Evolutionary conservation across 2,888 invertebrate species (phyloP).

Genomic region (Pogonocherus hispidulus): DNA sequence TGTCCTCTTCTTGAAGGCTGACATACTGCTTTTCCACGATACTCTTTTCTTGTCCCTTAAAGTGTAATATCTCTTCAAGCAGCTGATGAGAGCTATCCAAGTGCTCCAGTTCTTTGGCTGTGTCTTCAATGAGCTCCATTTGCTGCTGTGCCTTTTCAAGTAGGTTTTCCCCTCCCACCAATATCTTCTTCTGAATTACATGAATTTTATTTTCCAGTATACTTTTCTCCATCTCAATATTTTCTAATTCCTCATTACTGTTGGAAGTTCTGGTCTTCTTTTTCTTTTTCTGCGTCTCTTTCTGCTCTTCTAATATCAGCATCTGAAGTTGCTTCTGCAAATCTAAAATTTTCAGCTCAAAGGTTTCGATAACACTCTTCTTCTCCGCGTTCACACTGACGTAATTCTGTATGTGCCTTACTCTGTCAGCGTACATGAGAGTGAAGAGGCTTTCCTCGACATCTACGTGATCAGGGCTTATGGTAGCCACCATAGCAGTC

Average conservation of each 20-base stretch:
- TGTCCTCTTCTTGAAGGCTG: slow-evolving; percentile 91
- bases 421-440: slow-evolving; percentile 93
- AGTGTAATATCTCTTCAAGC: slow-evolving; percentile 82
- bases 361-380: slow-evolving; percentile 86
- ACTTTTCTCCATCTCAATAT: slow-evolving; percentile 70
- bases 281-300: slow-evolving; percentile 77
- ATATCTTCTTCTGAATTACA: slow-evolving; percentile 88
- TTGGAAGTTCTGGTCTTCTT: slow-evolving; percentile 53
- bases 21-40: slow-evolving; percentile 91
- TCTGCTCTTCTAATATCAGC: slow-evolving; percentile 64
- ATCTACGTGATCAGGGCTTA: slow-evolving; percentile 92
- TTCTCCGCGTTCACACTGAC: slow-evolving; percentile 96
- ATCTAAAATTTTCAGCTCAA: slow-evolving; percentile 84
- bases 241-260: slow-evolving; percentile 66
- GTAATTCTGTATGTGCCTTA: slow-evolving; percentile 94
- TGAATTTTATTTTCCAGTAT: slow-evolving; percentile 73
- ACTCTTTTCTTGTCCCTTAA: slow-evolving; percentile 88
- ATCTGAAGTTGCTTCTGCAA: slow-evolving; percentile 79
- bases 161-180: slow-evolving; percentile 97
- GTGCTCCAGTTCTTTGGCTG: slow-evolving; percentile 82
- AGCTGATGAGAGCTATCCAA: slow-evolving; percentile 82
- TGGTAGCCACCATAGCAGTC: slow-evolving; percentile 93
- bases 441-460: slow-evolving; percentile 97
- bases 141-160: slow-evolving; percentile 95
- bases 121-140: slow-evolving; percentile 85